Conservation (phyloP, 2,113 vertebrate species). For the Coreoperca whiteheadi region DNA sequence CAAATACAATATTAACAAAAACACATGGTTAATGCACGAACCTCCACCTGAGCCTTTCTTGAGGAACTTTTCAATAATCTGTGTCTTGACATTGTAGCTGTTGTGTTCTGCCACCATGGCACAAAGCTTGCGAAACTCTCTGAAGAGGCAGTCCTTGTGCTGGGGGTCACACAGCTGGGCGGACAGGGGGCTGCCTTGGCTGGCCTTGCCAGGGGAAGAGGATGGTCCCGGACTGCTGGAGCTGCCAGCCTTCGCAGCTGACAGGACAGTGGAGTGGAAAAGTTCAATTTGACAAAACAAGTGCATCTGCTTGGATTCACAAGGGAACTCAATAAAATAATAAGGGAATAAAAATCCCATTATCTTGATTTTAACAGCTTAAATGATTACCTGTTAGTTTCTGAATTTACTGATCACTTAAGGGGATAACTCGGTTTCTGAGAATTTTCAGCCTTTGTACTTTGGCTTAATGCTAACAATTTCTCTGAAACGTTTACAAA, state of each 20-base stretch:
- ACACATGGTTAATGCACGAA: conserved; percentile 51
- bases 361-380: neutral
- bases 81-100: conserved; percentile 95
- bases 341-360: too few species aligned
- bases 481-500: neutral
- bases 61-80: conserved; percentile 95
- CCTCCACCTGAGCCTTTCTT: conserved; percentile 92
- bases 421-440: neutral
- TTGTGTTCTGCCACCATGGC: conserved; percentile 92
- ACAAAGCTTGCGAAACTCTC: conserved; percentile 96
- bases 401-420: conserved; percentile 4
- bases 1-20: neutral
- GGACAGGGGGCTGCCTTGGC: conserved; percentile 83
- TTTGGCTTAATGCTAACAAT: neutral
- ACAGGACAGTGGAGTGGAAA: neutral
- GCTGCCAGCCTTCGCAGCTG: conserved; percentile 83
- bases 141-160: conserved; percentile 94
- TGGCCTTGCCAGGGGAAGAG: conserved; percentile 55
- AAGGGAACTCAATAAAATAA: too few species aligned
- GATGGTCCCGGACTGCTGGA: conserved; percentile 73
- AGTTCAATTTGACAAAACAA: neutral
- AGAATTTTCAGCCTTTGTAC: neutral
- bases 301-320: neutral
- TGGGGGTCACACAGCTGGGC: conserved; percentile 87
- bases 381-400: neutral